These are phyloP conservation scores for Argyresthia goedartella DNA, from an alignment of 2,888 invertebrate genomes.

Conservation along the genomic window DNA sequence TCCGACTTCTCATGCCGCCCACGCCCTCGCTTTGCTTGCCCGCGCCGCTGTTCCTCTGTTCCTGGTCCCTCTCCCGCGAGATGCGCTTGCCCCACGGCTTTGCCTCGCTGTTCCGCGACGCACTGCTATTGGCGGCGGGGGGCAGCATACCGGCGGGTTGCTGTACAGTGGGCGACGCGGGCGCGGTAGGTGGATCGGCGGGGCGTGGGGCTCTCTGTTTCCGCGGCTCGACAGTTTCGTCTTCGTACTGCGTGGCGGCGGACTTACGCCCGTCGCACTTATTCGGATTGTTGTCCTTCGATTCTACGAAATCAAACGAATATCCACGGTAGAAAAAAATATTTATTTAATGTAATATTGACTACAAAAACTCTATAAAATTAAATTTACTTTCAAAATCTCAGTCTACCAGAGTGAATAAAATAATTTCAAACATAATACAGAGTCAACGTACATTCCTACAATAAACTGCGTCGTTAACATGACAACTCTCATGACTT, in stretches of 20 bases:
- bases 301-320: too few relatives aligned
- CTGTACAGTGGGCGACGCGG: not conserved
- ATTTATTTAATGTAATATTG: too few relatives aligned
- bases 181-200: not conserved
- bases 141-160: not conserved
- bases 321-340: too few relatives aligned
- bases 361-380: too few relatives aligned
- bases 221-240: not conserved
- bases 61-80: not conserved
- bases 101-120: not conserved
- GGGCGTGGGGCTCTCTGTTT: too few relatives aligned
- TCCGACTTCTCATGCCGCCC: not conserved
- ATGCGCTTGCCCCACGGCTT: not conserved
- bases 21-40: not conserved
- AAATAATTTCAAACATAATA: too few relatives aligned
- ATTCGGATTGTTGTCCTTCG: too few relatives aligned
- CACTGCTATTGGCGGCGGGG: not conserved
- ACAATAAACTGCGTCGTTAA: too few relatives aligned
- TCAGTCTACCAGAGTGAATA: too few relatives aligned
- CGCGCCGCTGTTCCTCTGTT: not conserved
- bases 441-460: too few relatives aligned
- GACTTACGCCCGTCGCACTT: not conserved
- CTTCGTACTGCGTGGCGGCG: not conserved
- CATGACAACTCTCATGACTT: too few relatives aligned
- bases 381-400: too few relatives aligned